Evolutionary conservation across 2,113 vertebrate genomes (phyloP).

Genomic region (Gadus chalcogrammus): DNA sequence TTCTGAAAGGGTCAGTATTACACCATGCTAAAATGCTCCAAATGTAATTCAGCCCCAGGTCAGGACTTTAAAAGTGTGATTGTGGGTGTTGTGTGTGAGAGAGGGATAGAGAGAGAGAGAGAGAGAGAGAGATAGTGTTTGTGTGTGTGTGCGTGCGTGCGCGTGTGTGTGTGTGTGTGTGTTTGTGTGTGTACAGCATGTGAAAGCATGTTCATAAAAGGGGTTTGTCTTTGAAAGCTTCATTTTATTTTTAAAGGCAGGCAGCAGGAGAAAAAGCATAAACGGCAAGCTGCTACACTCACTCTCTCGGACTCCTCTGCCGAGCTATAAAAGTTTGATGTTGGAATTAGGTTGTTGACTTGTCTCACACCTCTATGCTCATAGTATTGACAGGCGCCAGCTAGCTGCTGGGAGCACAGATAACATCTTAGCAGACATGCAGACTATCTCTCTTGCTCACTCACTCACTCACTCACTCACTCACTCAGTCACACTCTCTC

Average conservation of each 20-base stretch:
- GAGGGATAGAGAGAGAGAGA: constrained; percentile 40
- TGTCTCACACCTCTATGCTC: constrained; percentile 92
- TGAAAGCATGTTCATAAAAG: constrained; percentile 41
- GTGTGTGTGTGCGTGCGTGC: constrained; percentile 45
- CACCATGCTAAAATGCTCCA: constrained; percentile 64
- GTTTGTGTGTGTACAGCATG: too few species aligned
- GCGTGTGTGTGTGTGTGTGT: constrained; percentile 40
- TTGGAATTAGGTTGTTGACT: constrained; percentile 94
- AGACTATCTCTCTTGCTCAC: constrained; percentile 39
- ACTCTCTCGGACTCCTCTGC: constrained; percentile 51
- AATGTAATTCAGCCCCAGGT: constrained; percentile 74
- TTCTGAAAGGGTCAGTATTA: constrained; percentile 64
- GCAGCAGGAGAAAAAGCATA: constrained; percentile 60
- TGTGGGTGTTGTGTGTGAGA: constrained; percentile 46
- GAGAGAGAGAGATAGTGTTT: too few species aligned
- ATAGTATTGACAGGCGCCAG: constrained; percentile 93
- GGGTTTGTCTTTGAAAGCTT: constrained; percentile 67
- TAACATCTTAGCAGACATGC: constrained; percentile 74
- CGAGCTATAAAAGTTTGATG: constrained; percentile 95
- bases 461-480: constrained; percentile 32
- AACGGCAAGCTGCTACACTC: constrained; percentile 54
- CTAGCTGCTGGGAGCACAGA: constrained; percentile 81
- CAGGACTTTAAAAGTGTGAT: constrained; percentile 67
- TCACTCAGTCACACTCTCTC: constrained; percentile 41
- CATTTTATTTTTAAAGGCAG: constrained; percentile 61